Evolutionary conservation across 2,797 vertebrate species (phyloP), one percentile per base, ranked within the genome.

Genomic region (Eulemur coronatus): DNA sequence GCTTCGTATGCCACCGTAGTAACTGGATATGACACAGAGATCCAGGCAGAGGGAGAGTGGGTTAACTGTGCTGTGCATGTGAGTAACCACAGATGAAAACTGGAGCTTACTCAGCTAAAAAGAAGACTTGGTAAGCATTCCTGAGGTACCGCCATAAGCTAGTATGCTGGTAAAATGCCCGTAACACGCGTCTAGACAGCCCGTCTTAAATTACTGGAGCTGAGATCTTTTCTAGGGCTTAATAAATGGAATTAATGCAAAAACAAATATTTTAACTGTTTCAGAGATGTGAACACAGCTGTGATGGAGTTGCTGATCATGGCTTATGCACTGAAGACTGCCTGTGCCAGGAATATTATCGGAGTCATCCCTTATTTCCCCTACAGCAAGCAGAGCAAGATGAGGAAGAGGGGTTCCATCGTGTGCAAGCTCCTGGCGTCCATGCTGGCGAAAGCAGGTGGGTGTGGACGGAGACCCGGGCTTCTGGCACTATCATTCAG

Each of bases 311-410:
- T 99, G 65, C 98, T 99, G 98, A 99, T 99, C 70, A 99, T 99
- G 99, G 99, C 99, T 0, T 99, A 99, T 0, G 99, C 99, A 0
- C 99, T 99, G 94, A 99, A 99, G 99, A 99, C 99, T 0, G 99
- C 99, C 73, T 99, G 99, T 92, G 99, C 99, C 92, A 99, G 99
- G 98, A 99, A 99, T 98, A 99, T 99, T 86, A 99, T 99, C 0
- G 99, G 99, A 0, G 99, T 99, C 91, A 99, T 99, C 96, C 99
- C 99, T 0, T 99, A 99, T 98, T 99, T 99, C 97, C 99, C 99
- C 28, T 99, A 99, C 98, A 99, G 99, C 99, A 99, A 99, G 96
- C 99, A 99, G 97, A 99, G 99, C 99, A 99, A 99, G 98, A 99
- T 99, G 99, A 99, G 99, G 91, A 99, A 99, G 99, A 99, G 99